A percentile compares a stretch with the other conserved stretches of the same genome.
These are phyloP conservation scores for Watsonalla binaria DNA, from an alignment of 2,888 invertebrate genomes.

Conservation along the genomic window DNA sequence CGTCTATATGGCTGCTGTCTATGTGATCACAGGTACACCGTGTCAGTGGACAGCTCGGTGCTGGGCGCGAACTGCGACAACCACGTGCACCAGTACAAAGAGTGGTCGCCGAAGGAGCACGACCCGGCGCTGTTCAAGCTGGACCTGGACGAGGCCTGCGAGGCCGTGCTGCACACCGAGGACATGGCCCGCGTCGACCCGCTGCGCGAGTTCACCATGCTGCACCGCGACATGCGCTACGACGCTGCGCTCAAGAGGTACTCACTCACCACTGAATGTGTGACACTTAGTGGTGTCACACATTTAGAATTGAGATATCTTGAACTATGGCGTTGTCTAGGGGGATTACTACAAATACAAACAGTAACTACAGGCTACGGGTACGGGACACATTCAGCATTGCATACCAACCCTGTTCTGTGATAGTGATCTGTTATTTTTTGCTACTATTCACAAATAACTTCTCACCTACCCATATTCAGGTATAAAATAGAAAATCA, in stretches of 20 bases:
- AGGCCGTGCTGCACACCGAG: slow-evolving; percentile 26
- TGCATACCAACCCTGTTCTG: too few species aligned
- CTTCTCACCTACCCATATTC: slow-evolving; percentile 1
- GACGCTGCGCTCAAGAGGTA: slow-evolving; percentile 33
- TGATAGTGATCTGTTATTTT: too few species aligned
- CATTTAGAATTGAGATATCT: too few species aligned
- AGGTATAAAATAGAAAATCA: slow-evolving; percentile 41
- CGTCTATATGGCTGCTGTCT: neutral
- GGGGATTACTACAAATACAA: too few species aligned
- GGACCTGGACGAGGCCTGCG: slow-evolving; percentile 45
- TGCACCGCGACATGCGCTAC: slow-evolving; percentile 42
- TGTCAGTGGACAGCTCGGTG: slow-evolving; percentile 58
- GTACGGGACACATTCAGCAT: too few species aligned
- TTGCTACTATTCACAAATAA: too few species aligned
- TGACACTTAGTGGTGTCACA: too few species aligned
- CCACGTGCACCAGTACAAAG: slow-evolving; percentile 53
- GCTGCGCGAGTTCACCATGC: slow-evolving; percentile 53
- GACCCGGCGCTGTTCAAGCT: slow-evolving; percentile 34
- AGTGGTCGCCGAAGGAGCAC: slow-evolving; percentile 25
- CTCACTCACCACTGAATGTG: slow-evolving; percentile 3
- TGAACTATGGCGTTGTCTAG: too few species aligned
- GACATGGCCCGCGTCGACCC: slow-evolving; percentile 50
- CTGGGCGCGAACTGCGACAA: slow-evolving; percentile 53
- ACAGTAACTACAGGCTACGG: too few species aligned
- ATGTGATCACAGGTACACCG: slow-evolving; percentile 45